Evolutionary conservation across 1,140 invertebrate genomes (phyloP), one percentile per base, ranked within the genome.

Genomic region (Dryas iulia): DNA sequence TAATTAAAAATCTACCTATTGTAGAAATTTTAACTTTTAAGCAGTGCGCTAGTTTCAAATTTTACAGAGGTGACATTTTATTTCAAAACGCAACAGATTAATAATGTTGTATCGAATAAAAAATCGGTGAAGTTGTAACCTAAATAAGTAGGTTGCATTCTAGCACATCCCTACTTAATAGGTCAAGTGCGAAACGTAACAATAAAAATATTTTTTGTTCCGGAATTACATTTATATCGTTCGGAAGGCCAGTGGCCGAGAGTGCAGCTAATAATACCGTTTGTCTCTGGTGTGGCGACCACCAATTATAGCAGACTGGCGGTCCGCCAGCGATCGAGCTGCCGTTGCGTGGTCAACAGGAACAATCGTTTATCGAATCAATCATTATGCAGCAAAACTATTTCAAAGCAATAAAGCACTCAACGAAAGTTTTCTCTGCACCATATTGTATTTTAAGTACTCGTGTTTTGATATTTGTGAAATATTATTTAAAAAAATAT

Each of bases 231-330:
- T 76, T 79, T 73, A 77, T 78, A 76, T 79, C 72, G 59, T 70
- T 81, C 73, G 82, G 85, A 89, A 91, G 88, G 89, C 88, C 88
- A 90, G 87, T 90, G 89, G 79, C 88, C 89, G 86, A 86, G 69
- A 76, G 79, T 78, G 71, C 77, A 76, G 82, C 89, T 89, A 90
- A 91, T 83, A 92, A 90, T 90, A 88, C 72, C 79, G 73, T 79
- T 77, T 87, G 82, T 86, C 85, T 82, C 83, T 82, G 75, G 74
- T 83, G 73, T 82, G 74, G 74, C 83, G 81, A 90, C 85, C 83
- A 89, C 86, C 88, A 89, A 90, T 90, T 90, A 89, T 92, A 91
- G 88, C 80, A 77, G 82, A 78, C 83, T 92, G 90, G 90, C 87
- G 62, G 31, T 23, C 53, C 65, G 90, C 90, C 90, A 92, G 81